Percentiles rank a stretch among this genome's conserved stretches.
Conservation (phyloP, 2,797 vertebrate species). For the Chaenodraco wilsoni region DNA sequence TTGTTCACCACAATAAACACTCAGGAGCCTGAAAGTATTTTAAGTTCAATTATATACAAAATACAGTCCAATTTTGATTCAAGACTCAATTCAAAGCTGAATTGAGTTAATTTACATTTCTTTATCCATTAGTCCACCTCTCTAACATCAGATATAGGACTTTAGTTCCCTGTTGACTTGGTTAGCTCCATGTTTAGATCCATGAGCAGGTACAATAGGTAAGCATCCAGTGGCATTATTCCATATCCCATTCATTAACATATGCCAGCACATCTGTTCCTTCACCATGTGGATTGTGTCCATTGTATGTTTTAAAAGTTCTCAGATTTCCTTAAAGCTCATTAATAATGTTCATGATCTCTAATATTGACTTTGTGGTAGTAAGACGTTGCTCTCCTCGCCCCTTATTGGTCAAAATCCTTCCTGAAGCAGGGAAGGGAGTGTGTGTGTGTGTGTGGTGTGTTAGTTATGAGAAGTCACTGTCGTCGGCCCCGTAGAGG, state of each 20-base stretch:
- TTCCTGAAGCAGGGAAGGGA: conserved; percentile 2
- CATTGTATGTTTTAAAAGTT: not conserved
- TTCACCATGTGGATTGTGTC: conserved; percentile 2
- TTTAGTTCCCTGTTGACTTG: conserved; percentile 4
- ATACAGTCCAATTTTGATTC: conserved; percentile 16
- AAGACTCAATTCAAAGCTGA: conserved; percentile 39
- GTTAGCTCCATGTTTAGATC: conserved; percentile 5
- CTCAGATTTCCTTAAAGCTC: conserved; percentile 35
- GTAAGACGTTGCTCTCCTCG: not conserved
- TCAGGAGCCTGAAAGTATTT: conserved; percentile 23
- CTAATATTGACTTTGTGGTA: conserved; percentile 4
- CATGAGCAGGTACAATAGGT: conserved; percentile 22
- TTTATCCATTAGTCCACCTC: conserved; percentile 24
- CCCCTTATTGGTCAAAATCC: conserved; percentile 11
- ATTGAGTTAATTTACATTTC: conserved; percentile 38
- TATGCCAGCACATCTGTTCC: not conserved
- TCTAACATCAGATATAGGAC: conserved; percentile 7
- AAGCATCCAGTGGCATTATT: conserved; percentile 8
- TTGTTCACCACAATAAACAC: conserved; percentile 30
- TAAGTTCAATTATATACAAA: conserved; percentile 40
- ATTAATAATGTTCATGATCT: conserved; percentile 2
- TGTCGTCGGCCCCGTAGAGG: conserved; percentile 91
- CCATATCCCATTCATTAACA: not conserved
- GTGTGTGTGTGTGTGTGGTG: conserved; percentile 1
- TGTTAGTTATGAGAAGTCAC: conserved; percentile 88